Conservation (phyloP, 2,113 vertebrate genomes). For the Aix galericulata region DNA sequence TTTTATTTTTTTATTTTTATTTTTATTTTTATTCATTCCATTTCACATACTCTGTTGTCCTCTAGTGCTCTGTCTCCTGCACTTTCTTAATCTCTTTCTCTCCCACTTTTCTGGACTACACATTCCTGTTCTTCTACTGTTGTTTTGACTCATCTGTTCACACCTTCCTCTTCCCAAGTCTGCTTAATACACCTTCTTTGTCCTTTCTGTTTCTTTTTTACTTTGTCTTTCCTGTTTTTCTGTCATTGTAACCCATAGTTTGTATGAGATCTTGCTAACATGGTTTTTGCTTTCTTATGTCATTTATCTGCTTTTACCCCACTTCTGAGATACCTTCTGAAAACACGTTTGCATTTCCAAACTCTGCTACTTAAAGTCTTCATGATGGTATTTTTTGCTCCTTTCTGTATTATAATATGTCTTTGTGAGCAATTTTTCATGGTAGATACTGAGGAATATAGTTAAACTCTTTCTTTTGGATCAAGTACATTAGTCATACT, state of each 20-base stretch:
- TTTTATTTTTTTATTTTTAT: no score
- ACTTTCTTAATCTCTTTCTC: not conserved
- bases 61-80: not conserved
- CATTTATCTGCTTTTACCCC: not conserved
- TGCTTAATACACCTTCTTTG: rapidly evolving
- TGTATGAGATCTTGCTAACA: not conserved
- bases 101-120: not conserved
- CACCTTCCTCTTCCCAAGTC: not conserved
- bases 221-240: not conserved
- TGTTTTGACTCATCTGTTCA: not conserved
- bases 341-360: not conserved
- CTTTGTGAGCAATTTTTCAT: not conserved
- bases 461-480: not conserved
- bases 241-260: rapidly evolving
- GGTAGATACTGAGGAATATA: not conserved
- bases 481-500: not conserved
- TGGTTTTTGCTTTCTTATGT: not conserved
- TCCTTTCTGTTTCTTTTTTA: not conserved
- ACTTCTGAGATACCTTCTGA: not conserved
- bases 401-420: not conserved
- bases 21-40: not conserved
- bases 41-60: not conserved
- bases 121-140: not conserved
- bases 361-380: not conserved
- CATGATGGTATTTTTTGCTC: not conserved